Evolutionary conservation across 2,888 invertebrate species (phyloP).

Genomic region (Trissoscelio sp.): DNA sequence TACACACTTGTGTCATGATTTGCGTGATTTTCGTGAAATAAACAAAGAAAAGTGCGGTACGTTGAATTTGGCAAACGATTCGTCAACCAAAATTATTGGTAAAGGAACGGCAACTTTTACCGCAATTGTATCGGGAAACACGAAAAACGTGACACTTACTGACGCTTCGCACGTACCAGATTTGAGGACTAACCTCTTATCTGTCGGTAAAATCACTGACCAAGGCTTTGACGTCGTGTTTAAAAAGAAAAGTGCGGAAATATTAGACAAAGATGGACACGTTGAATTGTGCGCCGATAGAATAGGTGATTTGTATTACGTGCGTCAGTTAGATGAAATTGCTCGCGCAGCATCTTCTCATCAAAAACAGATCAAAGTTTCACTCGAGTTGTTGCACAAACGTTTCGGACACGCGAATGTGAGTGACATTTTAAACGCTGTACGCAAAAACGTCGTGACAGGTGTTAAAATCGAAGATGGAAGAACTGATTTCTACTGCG

Average conservation of each 20-base stretch:
- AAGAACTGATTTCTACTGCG: too few species aligned
- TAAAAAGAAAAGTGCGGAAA: neutral
- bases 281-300: neutral
- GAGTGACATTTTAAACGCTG: too few species aligned
- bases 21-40: neutral
- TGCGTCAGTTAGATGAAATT: neutral
- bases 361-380: too few species aligned
- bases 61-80: neutral
- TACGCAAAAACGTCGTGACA: too few species aligned
- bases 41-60: neutral
- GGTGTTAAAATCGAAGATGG: too few species aligned
- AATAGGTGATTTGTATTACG: neutral
- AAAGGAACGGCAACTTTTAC: neutral
- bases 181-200: neutral
- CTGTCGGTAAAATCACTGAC: conserved; percentile 6
- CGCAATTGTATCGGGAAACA: neutral
- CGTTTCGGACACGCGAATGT: too few species aligned
- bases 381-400: too few species aligned
- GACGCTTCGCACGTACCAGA: neutral
- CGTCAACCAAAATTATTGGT: neutral
- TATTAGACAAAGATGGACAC: neutral
- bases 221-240: neutral
- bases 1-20: too few species aligned
- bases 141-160: neutral
- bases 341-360: too few species aligned